Evolutionary conservation across 1,140 invertebrate genomes (phyloP).

Genomic region (Eumaeus atala): DNA sequence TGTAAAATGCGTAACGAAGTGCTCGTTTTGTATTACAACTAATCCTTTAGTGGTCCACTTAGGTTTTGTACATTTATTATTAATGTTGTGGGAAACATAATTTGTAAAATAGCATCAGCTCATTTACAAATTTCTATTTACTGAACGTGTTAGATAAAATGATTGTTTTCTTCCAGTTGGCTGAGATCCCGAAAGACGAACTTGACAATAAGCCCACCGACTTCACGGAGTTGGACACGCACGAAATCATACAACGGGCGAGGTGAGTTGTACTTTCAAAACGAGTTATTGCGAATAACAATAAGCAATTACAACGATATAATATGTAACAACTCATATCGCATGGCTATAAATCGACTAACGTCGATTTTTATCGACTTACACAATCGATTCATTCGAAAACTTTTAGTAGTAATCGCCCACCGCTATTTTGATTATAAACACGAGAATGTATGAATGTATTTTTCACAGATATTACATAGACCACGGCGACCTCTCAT

Average conservation of each 20-base stretch:
- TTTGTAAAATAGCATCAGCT: too few species aligned
- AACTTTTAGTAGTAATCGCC: too few species aligned
- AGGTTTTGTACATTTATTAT: background rate
- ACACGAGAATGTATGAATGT: slow-evolving; percentile 1
- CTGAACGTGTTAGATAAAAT: too few species aligned
- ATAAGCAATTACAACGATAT: too few species aligned
- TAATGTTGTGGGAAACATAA: background rate
- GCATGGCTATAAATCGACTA: too few species aligned
- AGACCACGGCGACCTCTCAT: slow-evolving; percentile 88
- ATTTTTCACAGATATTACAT: slow-evolving; percentile 82
- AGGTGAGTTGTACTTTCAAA: slow-evolving; percentile 72
- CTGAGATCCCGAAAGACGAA: slow-evolving; percentile 80
- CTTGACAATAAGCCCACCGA: slow-evolving; percentile 82
- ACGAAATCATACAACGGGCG: slow-evolving; percentile 90
- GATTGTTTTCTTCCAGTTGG: slow-evolving; percentile 41
- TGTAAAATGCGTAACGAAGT: background rate
- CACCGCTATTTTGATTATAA: too few species aligned
- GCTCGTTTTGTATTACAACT: too few species aligned
- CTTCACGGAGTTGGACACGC: slow-evolving; percentile 84
- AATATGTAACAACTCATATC: too few species aligned
- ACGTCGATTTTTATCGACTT: too few species aligned
- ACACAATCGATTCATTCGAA: too few species aligned
- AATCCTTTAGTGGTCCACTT: background rate
- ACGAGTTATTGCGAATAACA: too few species aligned
- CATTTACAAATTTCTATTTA: too few species aligned